Evolutionary conservation across 2,888 invertebrate species (phyloP), one percentile per base, ranked within the genome.

Genomic region (Morinoia aosen): DNA sequence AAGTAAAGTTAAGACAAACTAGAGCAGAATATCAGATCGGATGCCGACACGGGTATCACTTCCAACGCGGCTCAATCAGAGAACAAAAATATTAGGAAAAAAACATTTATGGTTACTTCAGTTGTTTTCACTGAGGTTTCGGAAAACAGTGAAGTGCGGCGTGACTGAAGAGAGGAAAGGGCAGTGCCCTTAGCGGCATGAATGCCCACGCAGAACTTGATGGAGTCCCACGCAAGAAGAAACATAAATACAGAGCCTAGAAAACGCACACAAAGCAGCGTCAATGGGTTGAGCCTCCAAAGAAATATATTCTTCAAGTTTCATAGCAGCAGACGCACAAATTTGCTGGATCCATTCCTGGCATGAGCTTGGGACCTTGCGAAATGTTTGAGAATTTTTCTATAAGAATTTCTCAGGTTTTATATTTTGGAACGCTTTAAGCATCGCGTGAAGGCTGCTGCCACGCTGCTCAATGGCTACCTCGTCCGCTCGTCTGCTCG

Each of bases 361-460:
- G 93, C 58, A 57, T 57, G 57, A 57, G 57, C 58, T 33, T 57
- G 48, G 57, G 57, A 10, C 58, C 8, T 90, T 14, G 57, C 57
- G 48, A 57, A 93, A 93, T 57, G 93, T 93, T 93, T 93, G 93
- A 10, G 57, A 48, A 57, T 57, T 93, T 93, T 56, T n/a, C 48
- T 33, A n/a, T 12, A 19, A 57, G 93, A 48, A 93, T 33, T 93
- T 57, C 93, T 11, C 93, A 57, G 25, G 93, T 33, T n/a, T 19
- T 58, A 93, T 93, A 93, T 93, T 93, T 57, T 93, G 57, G 48
- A 57, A 33, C 11, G 93, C 25, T 57, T 57, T 58, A 57, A 33
- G 93, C 93, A 57, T 93, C 58, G 56, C 11, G 33, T 57, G 58
- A 93, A 93, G 93, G 93, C 12, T 93, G 93, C 48, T 48, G n/a